Conservation (phyloP, 2,797 vertebrate genomes). For the Macrochelys suwanniensis region DNA sequence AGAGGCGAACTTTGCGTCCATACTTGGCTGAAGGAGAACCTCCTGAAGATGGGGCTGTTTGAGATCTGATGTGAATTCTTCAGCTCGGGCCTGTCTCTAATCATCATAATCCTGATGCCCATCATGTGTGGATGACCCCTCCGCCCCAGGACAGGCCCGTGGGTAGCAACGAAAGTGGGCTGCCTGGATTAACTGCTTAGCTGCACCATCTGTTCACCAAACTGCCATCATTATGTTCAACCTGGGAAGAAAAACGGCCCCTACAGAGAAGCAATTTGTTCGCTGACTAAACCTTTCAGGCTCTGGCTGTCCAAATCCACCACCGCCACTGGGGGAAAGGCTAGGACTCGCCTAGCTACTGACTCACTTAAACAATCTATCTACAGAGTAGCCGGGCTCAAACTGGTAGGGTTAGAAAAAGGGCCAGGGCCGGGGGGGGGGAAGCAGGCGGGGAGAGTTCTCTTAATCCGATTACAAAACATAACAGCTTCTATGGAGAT, state of each 20-base stretch:
- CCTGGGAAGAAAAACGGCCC: slow-evolving; percentile 72
- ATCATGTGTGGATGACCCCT: accelerated
- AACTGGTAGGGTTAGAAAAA: neutral
- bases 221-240: slow-evolving; percentile 74
- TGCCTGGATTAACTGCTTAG: slow-evolving; percentile 70
- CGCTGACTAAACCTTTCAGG: slow-evolving; percentile 74
- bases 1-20: neutral
- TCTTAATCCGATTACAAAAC: slow-evolving; percentile 71
- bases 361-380: neutral
- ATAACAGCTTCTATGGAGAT: slow-evolving; percentile 48
- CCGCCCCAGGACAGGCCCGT: neutral
- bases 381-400: neutral
- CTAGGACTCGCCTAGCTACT: neutral
- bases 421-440: neutral
- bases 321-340: neutral
- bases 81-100: neutral
- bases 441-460: neutral
- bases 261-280: slow-evolving; percentile 81
- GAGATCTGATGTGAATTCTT: neutral
- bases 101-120: too few species aligned
- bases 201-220: slow-evolving; percentile 74
- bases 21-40: neutral
- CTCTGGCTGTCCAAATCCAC: slow-evolving; percentile 7
- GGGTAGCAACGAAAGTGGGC: slow-evolving; percentile 28
- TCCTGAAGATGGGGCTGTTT: neutral